Evolutionary conservation across 23 tunicate genomes (phyloP), one percentile per base, ranked within the genome.

Genomic region (Trididemnum nubilum): DNA sequence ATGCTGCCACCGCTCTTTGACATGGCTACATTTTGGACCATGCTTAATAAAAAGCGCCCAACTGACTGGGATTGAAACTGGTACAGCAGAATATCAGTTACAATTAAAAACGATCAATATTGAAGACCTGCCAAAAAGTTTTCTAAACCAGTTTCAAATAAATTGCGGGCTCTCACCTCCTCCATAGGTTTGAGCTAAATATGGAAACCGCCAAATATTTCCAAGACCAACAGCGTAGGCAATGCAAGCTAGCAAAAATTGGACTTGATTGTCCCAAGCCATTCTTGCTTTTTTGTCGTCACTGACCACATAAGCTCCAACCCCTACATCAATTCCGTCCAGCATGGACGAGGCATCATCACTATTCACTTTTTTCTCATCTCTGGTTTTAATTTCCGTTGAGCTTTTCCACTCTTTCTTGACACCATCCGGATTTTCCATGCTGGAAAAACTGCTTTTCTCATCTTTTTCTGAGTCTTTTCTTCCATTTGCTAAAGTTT

Each of bases 171-270:
- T 15, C 67, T 35, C 69, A 93, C 98, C 98, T 83, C 98, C 98
- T 78, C 99, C 99, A 51, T 96, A 91, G 0, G 91, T 85, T 71
- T 96, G 99, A 0, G 99, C 99, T 49, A 96, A 73, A 65, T 96
- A 96, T 0, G 99, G 99, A 91, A 96, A 96, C 36, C 99, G 38
- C 99, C 99, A 96, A 31, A 96, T 88, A 74, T 96, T 96, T 58
- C 99, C 99, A 22, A 96, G 88, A 19, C 99, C 99, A 0, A 96
- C 99, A 54, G 99, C 99, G 61, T 84, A 96, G 22, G 99, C 97
- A 34, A 96, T 96, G 78, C 96, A 91, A 38, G 99, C 99, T 1
- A 88, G 82, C 12, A 96, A 32, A 70, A 96, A 96, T 65, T 96
- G 99, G 35, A 91, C 85, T 72, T 96, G 99, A 63, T 96, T 96